Evolutionary conservation across 2,797 vertebrate genomes (phyloP).

Genomic region (Aotus griseimembra): DNA sequence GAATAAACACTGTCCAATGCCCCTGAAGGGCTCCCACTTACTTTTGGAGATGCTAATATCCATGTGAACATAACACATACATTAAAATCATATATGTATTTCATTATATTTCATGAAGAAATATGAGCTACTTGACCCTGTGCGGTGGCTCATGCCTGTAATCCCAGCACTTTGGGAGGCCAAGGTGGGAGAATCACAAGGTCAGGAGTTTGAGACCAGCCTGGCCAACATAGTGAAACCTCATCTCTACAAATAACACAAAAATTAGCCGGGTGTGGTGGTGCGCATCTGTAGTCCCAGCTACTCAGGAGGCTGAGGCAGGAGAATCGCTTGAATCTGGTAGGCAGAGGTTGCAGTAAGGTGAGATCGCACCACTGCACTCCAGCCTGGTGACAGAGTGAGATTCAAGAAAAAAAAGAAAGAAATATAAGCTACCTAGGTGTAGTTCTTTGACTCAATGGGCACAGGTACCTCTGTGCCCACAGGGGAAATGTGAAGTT

Average conservation of each 20-base stretch:
- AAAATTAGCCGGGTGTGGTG: not conserved
- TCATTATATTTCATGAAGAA: not conserved
- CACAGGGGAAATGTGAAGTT: not conserved
- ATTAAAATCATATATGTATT: not conserved
- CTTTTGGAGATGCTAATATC: not conserved
- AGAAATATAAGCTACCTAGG: not conserved
- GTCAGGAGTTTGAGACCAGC: not conserved
- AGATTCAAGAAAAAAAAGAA: not conserved
- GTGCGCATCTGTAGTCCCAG: not conserved
- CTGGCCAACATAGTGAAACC: not conserved
- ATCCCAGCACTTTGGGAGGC: not conserved
- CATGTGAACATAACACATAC: not conserved
- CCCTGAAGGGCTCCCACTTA: not conserved
- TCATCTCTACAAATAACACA: not conserved
- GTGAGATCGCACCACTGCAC: not conserved
- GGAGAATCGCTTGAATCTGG: not conserved
- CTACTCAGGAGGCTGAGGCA: not conserved
- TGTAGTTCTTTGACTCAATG: not conserved
- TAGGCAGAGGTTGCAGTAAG: not conserved
- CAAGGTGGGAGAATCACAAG: not conserved
- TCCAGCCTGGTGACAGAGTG: not conserved
- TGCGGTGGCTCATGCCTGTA: rapidly evolving
- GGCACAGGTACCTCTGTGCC: not conserved
- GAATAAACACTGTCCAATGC: not conserved
- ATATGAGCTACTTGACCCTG: not conserved